Percentiles rank a stretch among this genome's conserved stretches.
Evolutionary conservation across 2,113 vertebrate genomes (phyloP).

Genomic region (Meles meles): DNA sequence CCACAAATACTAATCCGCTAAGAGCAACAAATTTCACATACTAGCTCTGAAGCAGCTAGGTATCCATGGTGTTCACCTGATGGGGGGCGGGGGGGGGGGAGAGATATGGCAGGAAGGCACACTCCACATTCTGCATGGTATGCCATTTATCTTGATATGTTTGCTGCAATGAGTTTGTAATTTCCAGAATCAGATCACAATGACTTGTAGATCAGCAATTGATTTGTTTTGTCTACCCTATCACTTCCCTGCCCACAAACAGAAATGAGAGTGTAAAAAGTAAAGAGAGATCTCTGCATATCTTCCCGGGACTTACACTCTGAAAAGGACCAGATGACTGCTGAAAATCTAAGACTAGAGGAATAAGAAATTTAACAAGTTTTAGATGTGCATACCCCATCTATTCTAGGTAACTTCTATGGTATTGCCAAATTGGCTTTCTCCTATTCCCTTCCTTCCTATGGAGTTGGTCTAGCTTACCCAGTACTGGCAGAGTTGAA

Average conservation of each 20-base stretch:
- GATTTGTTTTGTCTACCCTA: neutral
- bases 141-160: neutral
- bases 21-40: neutral
- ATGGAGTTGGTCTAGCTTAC: neutral
- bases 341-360: neutral
- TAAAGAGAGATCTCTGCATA: neutral
- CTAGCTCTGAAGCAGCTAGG: neutral
- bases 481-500: neutral
- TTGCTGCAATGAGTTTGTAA: neutral
- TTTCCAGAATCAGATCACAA: neutral
- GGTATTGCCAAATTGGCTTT: neutral
- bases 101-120: neutral
- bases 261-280: neutral
- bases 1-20: neutral
- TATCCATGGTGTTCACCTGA: neutral
- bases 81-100: neutral
- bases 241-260: neutral
- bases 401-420: neutral
- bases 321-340: neutral
- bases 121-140: neutral
- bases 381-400: neutral
- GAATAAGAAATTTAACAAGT: slow-evolving; percentile 5
- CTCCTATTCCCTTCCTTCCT: neutral
- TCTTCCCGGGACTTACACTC: neutral
- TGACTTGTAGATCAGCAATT: neutral